Evolutionary conservation across 2,797 vertebrate species (phyloP), one percentile per base, ranked within the genome.

Genomic region (Malacoctenus gilli): DNA sequence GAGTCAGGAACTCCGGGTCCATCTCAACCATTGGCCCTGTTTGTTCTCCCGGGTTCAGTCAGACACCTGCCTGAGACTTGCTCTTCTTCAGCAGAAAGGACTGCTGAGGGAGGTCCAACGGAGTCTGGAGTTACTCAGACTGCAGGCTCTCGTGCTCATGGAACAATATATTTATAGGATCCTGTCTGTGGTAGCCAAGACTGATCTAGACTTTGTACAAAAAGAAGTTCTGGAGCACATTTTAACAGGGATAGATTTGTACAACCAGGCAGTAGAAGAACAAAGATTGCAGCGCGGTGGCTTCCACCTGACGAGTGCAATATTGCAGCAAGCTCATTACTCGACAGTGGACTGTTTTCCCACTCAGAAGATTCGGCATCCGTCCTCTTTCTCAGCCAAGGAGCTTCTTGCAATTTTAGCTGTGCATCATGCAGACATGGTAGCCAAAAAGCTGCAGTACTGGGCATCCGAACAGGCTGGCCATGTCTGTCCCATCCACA

Each of bases 11-110:
- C 70, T 91, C 11, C 79, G 82, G 25, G 54, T 84, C 44, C 89
- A 93, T 54, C 48, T 89, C 6, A 80, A 53, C 68, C 91, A 92
- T 68, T 91, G 90, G 90, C 75, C 84, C 8, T 62, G 69, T 21
- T 74, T 92, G 8, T 70, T 75, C 28, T 70, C 79, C 39, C 84
- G 75, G 68, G 75, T 78, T n/a, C 70, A 74, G 14, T 81, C 86
- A 0, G 84, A 91, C 32, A 20, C 11, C 5, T 78, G 54, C 22
- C 74, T 90, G 44, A 81, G 77, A 40, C 16, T 13, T 0, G 64
- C 68, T 30, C 18, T 88, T 2, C 52, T 62, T 41, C 64, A 16
- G 40, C 72, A 64, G 5, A 49, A 37, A 3, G 34, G 32, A 15
- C 47, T 79, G 28, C 58, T 91, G 12, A n/a, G 5, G 2, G 52